phyloP scores from a whole-genome alignment of 2,888 invertebrate genomes.

The Portevinia maculata region DNA sequence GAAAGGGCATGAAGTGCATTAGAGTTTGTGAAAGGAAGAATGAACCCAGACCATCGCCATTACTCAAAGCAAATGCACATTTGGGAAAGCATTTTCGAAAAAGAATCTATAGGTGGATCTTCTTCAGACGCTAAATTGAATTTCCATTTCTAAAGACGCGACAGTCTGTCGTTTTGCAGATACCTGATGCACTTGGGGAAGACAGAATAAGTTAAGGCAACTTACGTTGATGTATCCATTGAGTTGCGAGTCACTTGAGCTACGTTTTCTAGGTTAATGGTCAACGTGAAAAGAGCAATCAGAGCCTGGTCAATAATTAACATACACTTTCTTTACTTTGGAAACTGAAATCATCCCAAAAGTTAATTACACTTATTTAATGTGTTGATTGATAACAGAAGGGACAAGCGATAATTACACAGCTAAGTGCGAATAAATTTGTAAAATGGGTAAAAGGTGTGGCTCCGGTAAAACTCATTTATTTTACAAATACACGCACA shows the following conservation, averaged over 20 bases:
- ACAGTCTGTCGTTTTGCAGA: background rate
- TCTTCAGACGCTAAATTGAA: conserved; percentile 61
- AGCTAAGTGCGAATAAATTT: too few relatives aligned
- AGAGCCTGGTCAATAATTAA: conserved; percentile 46
- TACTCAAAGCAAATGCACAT: conserved; percentile 24
- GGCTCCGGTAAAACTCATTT: too few relatives aligned
- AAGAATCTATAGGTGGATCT: conserved; percentile 39
- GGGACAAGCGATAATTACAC: too few relatives aligned
- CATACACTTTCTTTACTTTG: conserved; percentile 10
- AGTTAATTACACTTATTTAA: background rate
- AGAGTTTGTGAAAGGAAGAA: background rate
- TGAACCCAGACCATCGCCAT: conserved; percentile 9
- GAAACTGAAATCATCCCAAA: conserved; percentile 7
- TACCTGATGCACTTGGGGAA: conserved; percentile 7
- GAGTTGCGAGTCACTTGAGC: conserved; percentile 44
- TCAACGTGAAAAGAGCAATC: conserved; percentile 60
- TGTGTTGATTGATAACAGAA: background rate
- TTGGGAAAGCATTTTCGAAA: background rate
- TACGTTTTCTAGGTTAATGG: conserved; percentile 45
- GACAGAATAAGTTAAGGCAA: conserved; percentile 53
- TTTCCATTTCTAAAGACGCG: conserved; percentile 51
- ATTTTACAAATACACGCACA: too few relatives aligned
- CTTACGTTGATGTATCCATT: conserved; percentile 57
- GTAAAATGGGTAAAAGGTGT: too few relatives aligned
- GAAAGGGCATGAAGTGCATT: conserved; percentile 34